A percentile compares a stretch with the other conserved stretches of the same genome.
Evolutionary conservation across 2,888 invertebrate genomes (phyloP).

Genomic region (Eupithecia tripunctaria): DNA sequence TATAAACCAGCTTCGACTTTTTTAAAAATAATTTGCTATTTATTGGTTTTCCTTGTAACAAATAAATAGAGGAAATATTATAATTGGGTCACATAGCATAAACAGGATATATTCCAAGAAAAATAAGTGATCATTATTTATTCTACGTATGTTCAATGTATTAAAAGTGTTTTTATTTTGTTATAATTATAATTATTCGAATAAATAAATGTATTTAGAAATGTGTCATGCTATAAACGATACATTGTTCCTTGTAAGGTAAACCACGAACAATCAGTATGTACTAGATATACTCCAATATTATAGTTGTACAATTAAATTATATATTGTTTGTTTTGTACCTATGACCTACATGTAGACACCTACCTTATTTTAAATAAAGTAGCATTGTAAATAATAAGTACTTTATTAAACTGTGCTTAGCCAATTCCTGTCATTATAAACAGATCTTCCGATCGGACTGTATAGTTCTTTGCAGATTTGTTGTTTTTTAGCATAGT

Average conservation of each 20-base stretch:
- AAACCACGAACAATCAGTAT: slow-evolving; percentile 44
- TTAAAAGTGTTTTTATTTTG: slow-evolving; percentile 12
- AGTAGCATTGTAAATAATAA: background rate
- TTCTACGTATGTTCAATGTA: background rate
- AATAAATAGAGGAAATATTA: background rate
- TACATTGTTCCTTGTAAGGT: slow-evolving; percentile 51
- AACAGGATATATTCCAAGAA: background rate
- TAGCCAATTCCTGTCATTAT: slow-evolving; percentile 53
- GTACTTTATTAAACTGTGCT: slow-evolving; percentile 18
- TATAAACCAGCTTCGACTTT: background rate
- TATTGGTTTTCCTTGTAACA: no score
- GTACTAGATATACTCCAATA: background rate
- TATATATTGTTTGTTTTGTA: background rate
- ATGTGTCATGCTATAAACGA: slow-evolving; percentile 9
- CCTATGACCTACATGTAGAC: background rate
- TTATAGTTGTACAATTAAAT: background rate
- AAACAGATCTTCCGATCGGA: slow-evolving; percentile 40
- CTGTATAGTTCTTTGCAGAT: slow-evolving; percentile 64
- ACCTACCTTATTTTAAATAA: background rate
- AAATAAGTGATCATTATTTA: background rate
- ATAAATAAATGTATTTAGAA: background rate
- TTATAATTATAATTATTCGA: slow-evolving; percentile 1
- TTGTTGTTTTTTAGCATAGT: slow-evolving; percentile 71
- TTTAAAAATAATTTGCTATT: no score
- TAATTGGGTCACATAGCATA: background rate